These are phyloP conservation scores for Acanthurus tractus DNA, from an alignment of 2,797 vertebrate species.

Conservation along the genomic window DNA sequence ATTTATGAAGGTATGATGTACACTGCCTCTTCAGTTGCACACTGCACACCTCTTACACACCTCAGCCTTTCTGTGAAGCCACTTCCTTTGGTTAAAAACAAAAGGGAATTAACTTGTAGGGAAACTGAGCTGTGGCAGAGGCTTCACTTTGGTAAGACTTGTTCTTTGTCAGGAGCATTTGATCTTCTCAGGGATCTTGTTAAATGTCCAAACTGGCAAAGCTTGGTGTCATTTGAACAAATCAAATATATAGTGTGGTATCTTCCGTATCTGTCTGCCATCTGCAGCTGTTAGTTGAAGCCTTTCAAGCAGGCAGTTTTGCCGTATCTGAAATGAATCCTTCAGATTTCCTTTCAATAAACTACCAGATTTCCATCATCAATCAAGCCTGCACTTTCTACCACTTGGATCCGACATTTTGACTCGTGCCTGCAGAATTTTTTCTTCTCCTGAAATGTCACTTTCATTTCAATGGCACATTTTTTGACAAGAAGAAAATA, in stretches of 20 bases:
- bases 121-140: background rate
- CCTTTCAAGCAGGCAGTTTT: background rate
- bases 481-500: slow-evolving; percentile 5
- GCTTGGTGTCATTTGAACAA: slow-evolving; percentile 5
- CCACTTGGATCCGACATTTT: background rate
- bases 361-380: slow-evolving; percentile 18
- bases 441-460: slow-evolving; percentile 9
- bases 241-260: background rate
- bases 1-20: background rate
- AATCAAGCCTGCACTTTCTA: background rate
- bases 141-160: background rate
- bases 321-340: background rate
- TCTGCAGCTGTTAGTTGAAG: slow-evolving; percentile 5
- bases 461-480: background rate
- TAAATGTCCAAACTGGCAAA: background rate
- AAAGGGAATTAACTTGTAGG: background rate
- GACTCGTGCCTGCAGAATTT: background rate
- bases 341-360: background rate
- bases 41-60: background rate
- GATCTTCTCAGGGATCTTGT: background rate
- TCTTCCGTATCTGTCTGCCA: background rate
- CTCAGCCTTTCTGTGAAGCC: background rate
- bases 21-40: background rate
- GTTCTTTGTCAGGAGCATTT: background rate
- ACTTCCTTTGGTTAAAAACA: slow-evolving; percentile 11